These are phyloP conservation scores for Peromyscus leucopus DNA, from an alignment of 2,113 vertebrate genomes.

Conservation along the genomic window DNA sequence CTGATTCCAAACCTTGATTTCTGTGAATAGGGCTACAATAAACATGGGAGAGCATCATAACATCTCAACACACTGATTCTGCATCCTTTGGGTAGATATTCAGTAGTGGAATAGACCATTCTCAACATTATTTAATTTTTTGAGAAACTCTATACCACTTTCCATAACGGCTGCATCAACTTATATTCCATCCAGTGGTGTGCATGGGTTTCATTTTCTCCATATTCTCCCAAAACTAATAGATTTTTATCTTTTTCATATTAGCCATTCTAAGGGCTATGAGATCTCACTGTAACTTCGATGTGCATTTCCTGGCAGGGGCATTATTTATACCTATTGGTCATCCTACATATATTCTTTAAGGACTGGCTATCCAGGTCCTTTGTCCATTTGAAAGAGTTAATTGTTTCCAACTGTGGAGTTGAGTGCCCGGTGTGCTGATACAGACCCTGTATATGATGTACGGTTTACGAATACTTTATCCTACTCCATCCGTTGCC, in stretches of 20 bases:
- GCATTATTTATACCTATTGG: not conserved
- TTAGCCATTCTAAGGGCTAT: not conserved
- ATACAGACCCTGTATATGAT: not conserved
- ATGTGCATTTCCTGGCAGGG: not conserved
- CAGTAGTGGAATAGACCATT: not conserved
- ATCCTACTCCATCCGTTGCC: not conserved
- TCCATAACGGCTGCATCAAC: not conserved
- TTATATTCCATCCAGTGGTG: not conserved
- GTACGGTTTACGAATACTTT: not conserved
- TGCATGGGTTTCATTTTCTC: not conserved
- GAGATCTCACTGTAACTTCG: not conserved
- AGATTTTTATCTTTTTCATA: not conserved
- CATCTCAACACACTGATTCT: too few species aligned
- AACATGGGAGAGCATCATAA: too few species aligned
- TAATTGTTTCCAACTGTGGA: not conserved
- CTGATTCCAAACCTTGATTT: too few species aligned
- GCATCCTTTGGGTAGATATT: not conserved
- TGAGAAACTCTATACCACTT: not conserved
- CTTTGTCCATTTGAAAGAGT: not conserved
- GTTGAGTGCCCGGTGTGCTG: not conserved
- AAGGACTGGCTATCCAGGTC: not conserved
- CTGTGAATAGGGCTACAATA: too few species aligned
- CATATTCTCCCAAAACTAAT: not conserved
- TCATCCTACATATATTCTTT: not conserved
- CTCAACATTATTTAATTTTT: not conserved